Conservation (phyloP, 2,113 vertebrate genomes). For the Phylloscopus whistleri region DNA sequence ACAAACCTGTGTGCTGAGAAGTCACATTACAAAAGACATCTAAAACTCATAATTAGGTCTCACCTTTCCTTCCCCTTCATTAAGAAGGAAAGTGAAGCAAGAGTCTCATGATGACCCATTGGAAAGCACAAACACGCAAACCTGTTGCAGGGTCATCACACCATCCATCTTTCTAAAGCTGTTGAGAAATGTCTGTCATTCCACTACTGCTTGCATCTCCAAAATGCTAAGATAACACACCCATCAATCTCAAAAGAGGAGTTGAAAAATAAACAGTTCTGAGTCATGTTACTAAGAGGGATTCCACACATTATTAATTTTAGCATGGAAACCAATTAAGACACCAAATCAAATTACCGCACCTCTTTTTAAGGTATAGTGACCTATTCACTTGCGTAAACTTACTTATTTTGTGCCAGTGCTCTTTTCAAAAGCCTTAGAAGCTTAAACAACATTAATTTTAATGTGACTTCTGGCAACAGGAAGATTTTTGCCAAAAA, state of each 20-base stretch:
- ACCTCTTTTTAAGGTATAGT: conserved; percentile 21
- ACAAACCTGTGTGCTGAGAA: neutral
- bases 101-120: neutral
- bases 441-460: neutral
- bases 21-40: neutral
- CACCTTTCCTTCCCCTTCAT: neutral
- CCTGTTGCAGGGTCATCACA: conserved; percentile 28
- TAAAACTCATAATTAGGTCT: neutral
- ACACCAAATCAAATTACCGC: conserved; percentile 44
- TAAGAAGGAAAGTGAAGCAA: conserved; percentile 4
- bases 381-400: neutral
- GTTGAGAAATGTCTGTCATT: conserved; percentile 70
- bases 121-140: conserved; percentile 59
- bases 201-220: conserved; percentile 47
- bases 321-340: conserved; percentile 69
- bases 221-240: conserved; percentile 50
- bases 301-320: conserved; percentile 65
- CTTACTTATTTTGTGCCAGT: conserved; percentile 46
- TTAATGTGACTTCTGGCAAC: neutral
- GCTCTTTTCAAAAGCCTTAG: neutral
- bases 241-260: conserved; percentile 69
- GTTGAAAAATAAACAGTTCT: conserved; percentile 52
- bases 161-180: conserved; percentile 66
- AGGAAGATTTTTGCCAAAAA: neutral
- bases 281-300: conserved; percentile 55